Base-by-base conservation (phyloP, 2,888 invertebrate species). In the Brachynemurus nebulosus region DNA sequence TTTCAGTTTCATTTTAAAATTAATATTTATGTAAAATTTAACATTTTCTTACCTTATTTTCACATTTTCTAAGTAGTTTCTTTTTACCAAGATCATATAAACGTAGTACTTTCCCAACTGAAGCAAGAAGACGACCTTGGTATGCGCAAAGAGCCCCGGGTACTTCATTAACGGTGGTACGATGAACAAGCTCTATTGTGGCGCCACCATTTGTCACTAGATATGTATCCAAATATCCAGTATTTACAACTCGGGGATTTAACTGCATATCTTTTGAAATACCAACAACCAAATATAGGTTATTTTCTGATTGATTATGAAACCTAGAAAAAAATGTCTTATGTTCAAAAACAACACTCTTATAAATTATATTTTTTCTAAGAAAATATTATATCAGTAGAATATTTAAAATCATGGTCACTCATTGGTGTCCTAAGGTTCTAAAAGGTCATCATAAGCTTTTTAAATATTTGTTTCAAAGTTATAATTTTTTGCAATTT, bases 81-180 rank as follows among this genome's bases (percentile, higher is more conserved):
- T 96, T 89, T 64, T 90, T 91, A 46, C 98, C 98, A 57, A 96
- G 76, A 60, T 98, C 97, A 61, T 98, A 99, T 27, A 99, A 73
- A 42, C 97, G 70, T 18, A 98, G 67, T 72, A 88, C 84, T 48
- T 83, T 77, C 0, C 97, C 98, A 11, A 97, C 86, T 1, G 96
- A 96, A 1, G 91, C 88, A 19, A 98, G 63, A 0, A 95, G 76
- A 49, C 86, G 74, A 0, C 97, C 97, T 58, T 95, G 92, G 60
- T 93, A 93, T 0, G 86, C 73, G 51, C 89, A 90, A 41, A 96
- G 69, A 0, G 93, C 91, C 12, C 81, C 77, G 0, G 92, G 93
- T 42, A 90, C 83, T 59, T 95, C 95, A 55, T 96, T 96, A 3
- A 93, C 74, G 4, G 81, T 78, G 0, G 98, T 99, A 59, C 90